Evolutionary conservation across 2,113 vertebrate species (phyloP), one percentile per base, ranked within the genome.

Genomic region (Cervus canadensis): DNA sequence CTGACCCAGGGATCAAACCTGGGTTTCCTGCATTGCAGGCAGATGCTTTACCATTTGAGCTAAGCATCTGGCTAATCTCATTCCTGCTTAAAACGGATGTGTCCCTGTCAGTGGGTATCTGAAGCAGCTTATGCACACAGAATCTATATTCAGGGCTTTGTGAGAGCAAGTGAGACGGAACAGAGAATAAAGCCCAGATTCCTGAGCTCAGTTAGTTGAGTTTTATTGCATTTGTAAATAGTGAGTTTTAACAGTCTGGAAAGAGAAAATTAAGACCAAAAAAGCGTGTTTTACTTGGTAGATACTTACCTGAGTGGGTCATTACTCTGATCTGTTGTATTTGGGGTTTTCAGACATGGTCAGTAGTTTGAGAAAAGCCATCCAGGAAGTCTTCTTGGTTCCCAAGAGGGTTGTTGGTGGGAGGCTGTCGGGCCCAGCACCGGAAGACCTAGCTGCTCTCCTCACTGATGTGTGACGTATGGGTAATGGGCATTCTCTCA

Each of bases 201-300:
- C 52, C 81, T 90, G 79, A 94, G 54, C 60, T 94, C 64, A 45
- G 50, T 48, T 94, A 76, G 81, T 91, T 96, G 90, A 62, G 15
- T 93, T 95, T 96, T 15, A 28, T 36, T 89, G 79, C 84, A 25
- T 85, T 54, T 92, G 85, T 94, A 67, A 92, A 82, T 94, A 82
- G 79, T 89, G 56, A 76, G 48, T 88, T 88, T 97, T 93, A 79
- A 89, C 60, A 52, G 25, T 30, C 59, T 92, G 82, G 82, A 91
- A 84, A 95, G 85, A 92, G 87, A 94, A 94, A 90, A 67, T 71
- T 64, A 91, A 89, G 54, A 60, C 12, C 83, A 50, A 43, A 23
- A 45, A 94, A 83, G 8, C 8, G 1, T 40, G 7, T 36, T 89
- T 93, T 96, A 36, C 82, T 57, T 71, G 64, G 6, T 88, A 88